Percentiles rank a stretch among this genome's conserved stretches.
Evolutionary conservation across 2,888 invertebrate genomes (phyloP).

Genomic region (Xanthia togata): DNA sequence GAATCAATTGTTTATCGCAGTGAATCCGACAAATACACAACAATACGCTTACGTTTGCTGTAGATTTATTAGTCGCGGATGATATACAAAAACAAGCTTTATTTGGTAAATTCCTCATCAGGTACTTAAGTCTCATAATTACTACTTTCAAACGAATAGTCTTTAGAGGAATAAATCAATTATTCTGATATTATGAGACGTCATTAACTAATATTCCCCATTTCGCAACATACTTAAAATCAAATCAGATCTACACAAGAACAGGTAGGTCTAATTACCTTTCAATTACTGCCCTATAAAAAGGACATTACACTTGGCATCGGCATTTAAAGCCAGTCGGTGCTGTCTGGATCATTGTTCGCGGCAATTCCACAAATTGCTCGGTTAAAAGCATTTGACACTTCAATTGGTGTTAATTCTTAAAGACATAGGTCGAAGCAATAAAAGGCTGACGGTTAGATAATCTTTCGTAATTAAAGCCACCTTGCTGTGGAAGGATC

Average conservation of each 20-base stretch:
- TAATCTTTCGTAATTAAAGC: slow-evolving; percentile 65
- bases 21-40: background rate
- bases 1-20: slow-evolving; percentile 1
- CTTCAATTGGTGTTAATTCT: slow-evolving; percentile 81
- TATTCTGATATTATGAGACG: background rate
- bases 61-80: background rate
- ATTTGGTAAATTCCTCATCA: background rate
- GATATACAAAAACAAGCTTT: background rate
- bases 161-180: no score
- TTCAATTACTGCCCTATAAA: slow-evolving; percentile 8
- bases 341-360: slow-evolving; percentile 42
- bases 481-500: slow-evolving; percentile 57
- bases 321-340: slow-evolving; percentile 24
- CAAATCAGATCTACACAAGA: no score
- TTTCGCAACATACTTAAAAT: background rate
- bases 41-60: background rate
- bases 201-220: background rate
- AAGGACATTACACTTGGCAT: slow-evolving; percentile 30
- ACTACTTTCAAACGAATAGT: background rate
- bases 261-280: background rate
- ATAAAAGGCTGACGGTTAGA: slow-evolving; percentile 67
- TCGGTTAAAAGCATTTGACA: slow-evolving; percentile 78
- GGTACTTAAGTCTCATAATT: background rate
- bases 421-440: slow-evolving; percentile 71
- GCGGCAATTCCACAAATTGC: slow-evolving; percentile 64